A percentile compares a stretch with the other conserved stretches of the same genome.
Conservation (phyloP, 1,140 invertebrate species). For the Tyrophagus putrescentiae region DNA sequence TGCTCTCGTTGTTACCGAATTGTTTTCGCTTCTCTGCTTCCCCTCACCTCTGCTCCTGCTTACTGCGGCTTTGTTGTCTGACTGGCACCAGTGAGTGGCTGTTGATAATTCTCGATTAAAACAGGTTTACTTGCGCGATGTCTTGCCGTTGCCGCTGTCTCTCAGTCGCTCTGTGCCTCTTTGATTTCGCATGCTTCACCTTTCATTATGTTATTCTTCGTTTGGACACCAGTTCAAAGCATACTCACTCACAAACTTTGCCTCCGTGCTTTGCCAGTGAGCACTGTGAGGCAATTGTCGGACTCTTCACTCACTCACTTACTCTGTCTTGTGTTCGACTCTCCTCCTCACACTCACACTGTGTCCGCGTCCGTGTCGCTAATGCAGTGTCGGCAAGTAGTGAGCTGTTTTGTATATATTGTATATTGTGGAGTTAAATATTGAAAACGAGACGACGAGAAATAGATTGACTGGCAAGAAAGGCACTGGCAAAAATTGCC, state of each 20-base stretch:
- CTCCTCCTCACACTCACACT: too few species aligned
- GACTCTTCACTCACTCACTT: neutral
- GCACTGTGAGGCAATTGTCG: neutral
- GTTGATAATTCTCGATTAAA: conserved; percentile 15
- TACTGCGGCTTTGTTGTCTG: neutral
- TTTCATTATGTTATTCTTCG: neutral
- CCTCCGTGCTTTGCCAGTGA: neutral
- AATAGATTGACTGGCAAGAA: neutral
- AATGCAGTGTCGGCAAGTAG: too few species aligned
- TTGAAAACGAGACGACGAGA: neutral
- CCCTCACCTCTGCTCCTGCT: neutral
- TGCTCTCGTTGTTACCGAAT: conserved; percentile 14
- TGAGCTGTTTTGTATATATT: neutral
- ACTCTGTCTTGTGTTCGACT: too few species aligned
- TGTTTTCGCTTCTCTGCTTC: neutral
- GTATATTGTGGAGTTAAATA: neutral
- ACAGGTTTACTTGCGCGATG: conserved; percentile 3
- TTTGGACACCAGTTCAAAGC: neutral
- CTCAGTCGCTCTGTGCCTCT: neutral
- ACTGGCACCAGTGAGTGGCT: neutral
- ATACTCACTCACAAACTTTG: neutral
- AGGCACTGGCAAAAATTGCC: neutral
- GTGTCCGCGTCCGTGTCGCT: too few species aligned
- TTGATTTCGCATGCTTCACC: conserved; percentile 10
- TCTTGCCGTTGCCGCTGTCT: neutral